Conservation (phyloP, 1,140 invertebrate genomes). For the Ceratitis capitata region DNA sequence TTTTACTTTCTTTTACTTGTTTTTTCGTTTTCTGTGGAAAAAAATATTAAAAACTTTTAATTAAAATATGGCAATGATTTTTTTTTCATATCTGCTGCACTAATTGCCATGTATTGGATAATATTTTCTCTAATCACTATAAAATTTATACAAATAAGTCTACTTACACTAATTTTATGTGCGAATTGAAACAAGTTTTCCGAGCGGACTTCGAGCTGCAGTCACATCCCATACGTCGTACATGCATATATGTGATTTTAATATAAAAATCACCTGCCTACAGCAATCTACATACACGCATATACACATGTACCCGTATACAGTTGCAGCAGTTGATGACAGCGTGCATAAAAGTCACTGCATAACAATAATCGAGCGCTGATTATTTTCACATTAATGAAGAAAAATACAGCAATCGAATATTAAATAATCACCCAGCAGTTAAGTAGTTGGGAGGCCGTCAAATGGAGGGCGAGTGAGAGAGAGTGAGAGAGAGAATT, state of each 20-base stretch:
- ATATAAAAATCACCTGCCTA: too few species aligned
- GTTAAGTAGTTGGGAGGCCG: not conserved
- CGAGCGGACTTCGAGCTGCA: not conserved
- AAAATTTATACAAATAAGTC: not conserved
- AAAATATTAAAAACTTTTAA: too few species aligned
- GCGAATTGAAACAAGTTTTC: not conserved
- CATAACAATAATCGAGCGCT: not conserved
- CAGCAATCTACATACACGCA: not conserved
- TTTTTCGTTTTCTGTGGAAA: too few species aligned
- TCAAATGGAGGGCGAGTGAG: too few species aligned
- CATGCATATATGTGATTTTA: too few species aligned
- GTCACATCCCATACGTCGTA: not conserved
- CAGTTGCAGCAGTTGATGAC: not conserved
- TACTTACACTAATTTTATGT: not conserved
- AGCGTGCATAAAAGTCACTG: not conserved
- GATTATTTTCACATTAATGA: conserved; percentile 14
- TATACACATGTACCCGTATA: not conserved
- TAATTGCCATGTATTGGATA: not conserved
- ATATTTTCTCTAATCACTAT: not conserved
- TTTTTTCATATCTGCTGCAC: not conserved
- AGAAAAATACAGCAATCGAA: conserved; percentile 16
- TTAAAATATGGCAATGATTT: too few species aligned
- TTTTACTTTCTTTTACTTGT: too few species aligned
- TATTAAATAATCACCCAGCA: not conserved
- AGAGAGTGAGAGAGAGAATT: too few species aligned